Evolutionary conservation across 53 echinoderm and acorn worm species (phyloP), one percentile per base, ranked within the genome.

Genomic region (Crossaster papposus): DNA sequence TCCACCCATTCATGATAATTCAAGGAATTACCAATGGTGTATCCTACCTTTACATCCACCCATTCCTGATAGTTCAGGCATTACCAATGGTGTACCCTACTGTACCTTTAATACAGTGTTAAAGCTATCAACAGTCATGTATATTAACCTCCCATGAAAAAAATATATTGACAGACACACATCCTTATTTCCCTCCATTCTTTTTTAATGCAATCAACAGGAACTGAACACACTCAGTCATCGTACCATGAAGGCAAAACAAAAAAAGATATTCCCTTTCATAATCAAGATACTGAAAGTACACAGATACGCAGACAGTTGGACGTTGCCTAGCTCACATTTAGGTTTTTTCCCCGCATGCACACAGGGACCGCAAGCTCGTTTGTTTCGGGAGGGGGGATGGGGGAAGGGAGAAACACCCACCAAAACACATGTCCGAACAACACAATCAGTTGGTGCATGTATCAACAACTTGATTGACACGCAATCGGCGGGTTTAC

Each of bases 311-410:
- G 26, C 68, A 3, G n/a, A 8, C 68, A 26, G 28, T 23, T 68
- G 28, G 28, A 68, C 28, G 68, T 68, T 68, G 68, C 68, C 68
- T 68, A 26, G 68, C 28, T 26, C 68, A 26, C 68, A 11, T 68
- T 68, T 18, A 13, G 8, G 7, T 64, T 22, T 15, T 23, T 14
- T 13, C 75, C 12, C 75, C 30, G 11, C 34, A 74, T 7, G 44
- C 44, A 44, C 44, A 44, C 44, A 9, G 9, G 44, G 44, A 44
- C 44, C 44, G 44, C 44, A 9, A 28, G 34, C 33, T 34, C 36
- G 36, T 74, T 74, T 74, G 75, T 74, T 74, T 74, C 75, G 31
- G 34, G 36, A n/a, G n/a, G n/a, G n/a, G n/a, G n/a, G n/a, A n/a
- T n/a, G n/a, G n/a, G n/a, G n/a, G n/a, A n/a, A n/a, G n/a, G 75